These are phyloP conservation scores for Mimas tiliae DNA, from an alignment of 2,888 invertebrate species.

Conservation along the genomic window DNA sequence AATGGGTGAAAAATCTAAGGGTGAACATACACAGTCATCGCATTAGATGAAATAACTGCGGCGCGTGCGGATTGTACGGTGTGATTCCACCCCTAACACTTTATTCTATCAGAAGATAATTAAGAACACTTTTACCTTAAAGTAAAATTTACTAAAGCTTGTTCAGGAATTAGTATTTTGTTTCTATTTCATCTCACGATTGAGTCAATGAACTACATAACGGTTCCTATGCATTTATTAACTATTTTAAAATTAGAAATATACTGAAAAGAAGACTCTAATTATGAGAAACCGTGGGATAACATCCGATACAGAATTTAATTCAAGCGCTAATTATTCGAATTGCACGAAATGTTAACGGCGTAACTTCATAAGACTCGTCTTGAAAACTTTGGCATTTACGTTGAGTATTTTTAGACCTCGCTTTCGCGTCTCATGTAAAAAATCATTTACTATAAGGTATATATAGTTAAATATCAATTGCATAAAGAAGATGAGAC, in stretches of 20 bases:
- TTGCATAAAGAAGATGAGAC: too few relatives aligned
- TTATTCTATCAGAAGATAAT: too few relatives aligned
- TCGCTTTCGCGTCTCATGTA: not conserved
- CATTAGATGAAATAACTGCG: too few relatives aligned
- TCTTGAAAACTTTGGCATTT: conserved; percentile 5
- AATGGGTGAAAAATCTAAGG: too few relatives aligned
- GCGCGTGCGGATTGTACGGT: too few relatives aligned
- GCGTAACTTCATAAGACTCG: not conserved
- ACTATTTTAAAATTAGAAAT: conserved; percentile 35
- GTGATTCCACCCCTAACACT: too few relatives aligned
- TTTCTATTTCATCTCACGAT: not conserved
- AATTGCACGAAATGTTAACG: conserved; percentile 36
- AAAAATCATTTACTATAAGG: not conserved
- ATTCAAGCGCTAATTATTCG: conserved; percentile 51
- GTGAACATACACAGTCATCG: too few relatives aligned
- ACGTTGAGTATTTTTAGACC: not conserved
- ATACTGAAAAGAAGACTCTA: conserved; percentile 36
- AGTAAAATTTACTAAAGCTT: not conserved
- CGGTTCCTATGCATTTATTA: too few relatives aligned
- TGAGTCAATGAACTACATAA: too few relatives aligned
- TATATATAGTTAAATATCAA: not conserved
- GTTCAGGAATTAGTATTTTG: not conserved
- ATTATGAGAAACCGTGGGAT: conserved; percentile 56
- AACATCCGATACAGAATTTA: conserved; percentile 40
- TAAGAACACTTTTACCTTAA: too few relatives aligned